Conservation (phyloP, 2,113 vertebrate species). For the Deroptyus accipitrinus region DNA sequence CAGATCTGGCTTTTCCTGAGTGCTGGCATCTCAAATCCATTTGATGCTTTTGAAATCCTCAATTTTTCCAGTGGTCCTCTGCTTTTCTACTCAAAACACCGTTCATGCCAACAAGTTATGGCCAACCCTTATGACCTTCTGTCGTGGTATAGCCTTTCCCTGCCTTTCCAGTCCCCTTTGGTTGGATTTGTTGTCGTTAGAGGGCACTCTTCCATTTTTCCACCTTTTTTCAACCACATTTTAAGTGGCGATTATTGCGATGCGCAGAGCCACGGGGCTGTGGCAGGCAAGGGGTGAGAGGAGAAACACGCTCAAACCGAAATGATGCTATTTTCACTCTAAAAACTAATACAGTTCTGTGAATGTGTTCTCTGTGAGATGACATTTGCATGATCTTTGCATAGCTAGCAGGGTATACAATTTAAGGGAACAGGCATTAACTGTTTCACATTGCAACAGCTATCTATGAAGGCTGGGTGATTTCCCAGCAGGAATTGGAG, state of each 20-base stretch:
- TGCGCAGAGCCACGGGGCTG: background rate
- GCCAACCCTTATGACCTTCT: background rate
- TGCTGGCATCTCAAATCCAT: background rate
- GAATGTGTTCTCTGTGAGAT: background rate
- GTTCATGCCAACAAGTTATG: background rate
- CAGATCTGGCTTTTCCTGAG: background rate
- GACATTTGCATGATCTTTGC: background rate
- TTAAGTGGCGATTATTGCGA: background rate
- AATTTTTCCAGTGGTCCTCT: background rate
- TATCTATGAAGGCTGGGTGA: background rate
- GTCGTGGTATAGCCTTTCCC: accelerated
- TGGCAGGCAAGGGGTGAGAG: background rate
- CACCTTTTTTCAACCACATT: background rate
- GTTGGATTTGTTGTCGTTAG: background rate
- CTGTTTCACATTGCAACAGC: background rate
- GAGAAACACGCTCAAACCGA: background rate
- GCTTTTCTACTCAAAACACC: background rate
- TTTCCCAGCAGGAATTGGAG: slow-evolving; percentile 1
- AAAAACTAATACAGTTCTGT: background rate
- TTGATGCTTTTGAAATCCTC: background rate
- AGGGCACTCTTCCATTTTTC: slow-evolving; percentile 27
- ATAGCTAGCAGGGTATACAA: background rate
- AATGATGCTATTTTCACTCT: background rate
- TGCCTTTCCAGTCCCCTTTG: background rate
- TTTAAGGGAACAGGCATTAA: background rate